These are phyloP conservation scores for Clivina fossor DNA, from an alignment of 2,888 invertebrate genomes.

Conservation along the genomic window DNA sequence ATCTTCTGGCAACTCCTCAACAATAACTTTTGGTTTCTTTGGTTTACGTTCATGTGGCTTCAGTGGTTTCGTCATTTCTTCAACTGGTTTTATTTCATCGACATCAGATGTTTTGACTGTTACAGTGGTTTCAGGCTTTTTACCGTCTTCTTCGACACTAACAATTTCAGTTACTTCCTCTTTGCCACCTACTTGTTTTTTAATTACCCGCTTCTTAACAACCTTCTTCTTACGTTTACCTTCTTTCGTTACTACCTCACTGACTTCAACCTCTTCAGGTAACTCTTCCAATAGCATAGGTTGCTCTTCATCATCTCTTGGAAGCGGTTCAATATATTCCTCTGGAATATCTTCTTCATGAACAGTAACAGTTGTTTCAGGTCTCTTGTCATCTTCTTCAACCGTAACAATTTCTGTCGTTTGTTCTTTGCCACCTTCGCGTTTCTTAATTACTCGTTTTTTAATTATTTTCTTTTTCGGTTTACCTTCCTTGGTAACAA, in stretches of 20 bases:
- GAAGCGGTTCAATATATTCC: conserved; percentile 39
- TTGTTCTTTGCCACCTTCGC: conserved; percentile 48
- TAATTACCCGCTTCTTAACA: conserved; percentile 51
- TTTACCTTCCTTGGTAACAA: conserved; percentile 42
- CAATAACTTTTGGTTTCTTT: conserved; percentile 35
- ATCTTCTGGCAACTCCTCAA: conserved; percentile 49
- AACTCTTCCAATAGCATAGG: conserved; percentile 44
- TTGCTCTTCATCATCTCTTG: conserved; percentile 38
- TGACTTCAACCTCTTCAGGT: conserved; percentile 52
- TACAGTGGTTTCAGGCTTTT: conserved; percentile 51
- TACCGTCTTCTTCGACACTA: conserved; percentile 53
- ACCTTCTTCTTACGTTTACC: conserved; percentile 42
- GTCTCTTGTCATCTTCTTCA: conserved; percentile 50
- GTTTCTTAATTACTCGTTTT: conserved; percentile 45
- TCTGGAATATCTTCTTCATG: conserved; percentile 48
- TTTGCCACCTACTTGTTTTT: conserved; percentile 51
- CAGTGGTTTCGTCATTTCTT: conserved; percentile 36
- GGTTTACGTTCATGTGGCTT: conserved; percentile 35
- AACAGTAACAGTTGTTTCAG: conserved; percentile 52
- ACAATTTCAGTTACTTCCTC: conserved; percentile 52
- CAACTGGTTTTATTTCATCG: conserved; percentile 32
- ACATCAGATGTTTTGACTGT: conserved; percentile 37
- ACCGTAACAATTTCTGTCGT: conserved; percentile 51
- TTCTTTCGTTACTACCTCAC: conserved; percentile 40
- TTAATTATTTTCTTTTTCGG: conserved; percentile 42